Base-by-base conservation (phyloP, 2,797 vertebrate genomes). In the Eupleurogrammus muticus region DNA sequence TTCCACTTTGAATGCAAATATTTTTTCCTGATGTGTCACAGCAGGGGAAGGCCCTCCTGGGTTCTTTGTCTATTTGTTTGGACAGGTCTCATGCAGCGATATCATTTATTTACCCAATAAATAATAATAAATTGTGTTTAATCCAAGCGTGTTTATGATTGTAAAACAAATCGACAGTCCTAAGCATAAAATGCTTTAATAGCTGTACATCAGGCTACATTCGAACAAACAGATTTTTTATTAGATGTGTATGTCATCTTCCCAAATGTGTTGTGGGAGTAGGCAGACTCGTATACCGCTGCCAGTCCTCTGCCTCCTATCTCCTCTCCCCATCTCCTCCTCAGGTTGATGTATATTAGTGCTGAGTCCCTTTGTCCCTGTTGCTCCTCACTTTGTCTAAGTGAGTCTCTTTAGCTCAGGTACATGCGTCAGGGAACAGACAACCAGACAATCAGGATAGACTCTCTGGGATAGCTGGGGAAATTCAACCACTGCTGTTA, bases 401-500 rank as follows among this genome's bases (percentile, higher is more conserved):
- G 78, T 79, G 79, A 89, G 79, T 82, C 77, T 90, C 81, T 82
- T 86, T 82, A 82, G 73, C 84, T 87, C 73, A 82, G 85, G 70
- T 87, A 80, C 82, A 88, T 71, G 87, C 87, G 88, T 89, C 54
- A 76, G 82, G 78, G 84, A 91, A 75, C 85, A 82, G 79, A 82
- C 82, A 84, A 81, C 76, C 69, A 80, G 83, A 86, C 81, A 82
- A 87, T 85, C 78, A 87, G 72, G 75, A 88, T 79, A 76, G 82
- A 87, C 79, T 85, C 77, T 66, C 61, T 62, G 53, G 53, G 50
- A 80, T 58, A 70, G 63, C 73, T 50, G 23, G 40, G 72, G 55
- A 79, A 73, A 81, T 67, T 57, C 55, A 68, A 56, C 71, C 44
- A 14, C 55, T 71, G 73, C 17, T 40, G 68, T 76, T 83, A 63